Evolutionary conservation across 1,140 invertebrate species (phyloP), one percentile per base, ranked within the genome.

Genomic region (Scaptomyza pallida): DNA sequence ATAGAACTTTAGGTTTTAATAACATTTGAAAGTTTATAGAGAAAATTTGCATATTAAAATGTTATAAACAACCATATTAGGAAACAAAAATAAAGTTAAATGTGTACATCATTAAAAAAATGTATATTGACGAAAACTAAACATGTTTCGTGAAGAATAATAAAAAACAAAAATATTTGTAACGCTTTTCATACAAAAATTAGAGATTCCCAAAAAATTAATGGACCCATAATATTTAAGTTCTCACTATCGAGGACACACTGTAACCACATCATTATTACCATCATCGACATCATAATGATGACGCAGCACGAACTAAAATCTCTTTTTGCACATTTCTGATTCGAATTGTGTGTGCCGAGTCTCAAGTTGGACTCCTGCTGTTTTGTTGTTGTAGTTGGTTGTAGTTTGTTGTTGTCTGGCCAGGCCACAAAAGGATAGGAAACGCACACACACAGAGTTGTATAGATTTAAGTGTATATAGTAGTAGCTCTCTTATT

Each of bases 351-450:
- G 45, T 5, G 45, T 5, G 21, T 13, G 16, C 26, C 51, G 60
- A 70, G 60, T 30, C 50, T 47, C 52, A 17, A 64, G 16, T 64
- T 45, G 57, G 19, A 26, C 41, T 54, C 50, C 52, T 57, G 68
- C 60, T 56, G 61, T 33, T 55, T 47, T 23, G 62, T 13, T 23
- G 52, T 45, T 33, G 41, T 55, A 64, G 60, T 51, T 57, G n/a
- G n/a, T n/a, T n/a, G n/a, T n/a, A n/a, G n/a, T n/a, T n/a, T n/a
- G 52, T 54, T 65, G 62, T 50, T 75, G 64, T 68, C 72, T 64
- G 74, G 8, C 70, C 54, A 62, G 44, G 72, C 79, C 80, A 75
- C 80, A 80, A 77, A 75, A 77, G 78, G 74, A 79, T 67, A 62
- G 17, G 50, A 45, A 41, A 67, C 26, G 45, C 5, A 48, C 59